Conservation (phyloP, 2,888 invertebrate genomes). For the Tetranychus truncatus region DNA sequence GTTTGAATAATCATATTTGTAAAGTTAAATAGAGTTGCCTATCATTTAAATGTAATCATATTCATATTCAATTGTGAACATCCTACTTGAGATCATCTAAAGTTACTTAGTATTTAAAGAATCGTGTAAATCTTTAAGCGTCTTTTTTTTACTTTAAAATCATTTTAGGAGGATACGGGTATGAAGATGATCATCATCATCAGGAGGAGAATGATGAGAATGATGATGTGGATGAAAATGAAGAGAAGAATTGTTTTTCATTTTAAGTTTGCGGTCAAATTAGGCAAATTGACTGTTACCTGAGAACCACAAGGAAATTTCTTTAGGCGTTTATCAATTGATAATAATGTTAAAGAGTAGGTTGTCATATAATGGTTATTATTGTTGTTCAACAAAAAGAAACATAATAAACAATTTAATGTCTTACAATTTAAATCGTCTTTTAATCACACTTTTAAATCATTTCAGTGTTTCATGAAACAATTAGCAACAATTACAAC, state of each 20-base stretch:
- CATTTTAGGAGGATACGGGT: no score
- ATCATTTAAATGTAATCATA: neutral
- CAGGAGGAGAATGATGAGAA: neutral
- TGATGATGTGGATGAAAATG: neutral
- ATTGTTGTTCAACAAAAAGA: neutral
- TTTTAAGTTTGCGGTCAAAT: neutral
- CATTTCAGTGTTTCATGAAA: no score
- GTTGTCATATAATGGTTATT: neutral
- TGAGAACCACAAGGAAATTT: neutral
- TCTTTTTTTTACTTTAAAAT: no score
- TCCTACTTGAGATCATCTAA: no score
- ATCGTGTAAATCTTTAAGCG: no score
- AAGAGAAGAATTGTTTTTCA: neutral
- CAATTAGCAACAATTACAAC: no score
- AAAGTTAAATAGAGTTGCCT: neutral
- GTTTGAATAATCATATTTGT: neutral
- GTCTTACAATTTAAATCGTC: no score
- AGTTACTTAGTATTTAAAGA: no score
- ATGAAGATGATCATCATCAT: neutral
- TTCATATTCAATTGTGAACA: no score
- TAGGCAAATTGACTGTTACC: neutral
- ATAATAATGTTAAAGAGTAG: neutral
- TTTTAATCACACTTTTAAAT: no score
- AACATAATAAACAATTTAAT: no score
- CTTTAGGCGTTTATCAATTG: neutral